These are phyloP conservation scores for Zosterops lateralis DNA, from an alignment of 2,113 vertebrate genomes.

Conservation along the genomic window DNA sequence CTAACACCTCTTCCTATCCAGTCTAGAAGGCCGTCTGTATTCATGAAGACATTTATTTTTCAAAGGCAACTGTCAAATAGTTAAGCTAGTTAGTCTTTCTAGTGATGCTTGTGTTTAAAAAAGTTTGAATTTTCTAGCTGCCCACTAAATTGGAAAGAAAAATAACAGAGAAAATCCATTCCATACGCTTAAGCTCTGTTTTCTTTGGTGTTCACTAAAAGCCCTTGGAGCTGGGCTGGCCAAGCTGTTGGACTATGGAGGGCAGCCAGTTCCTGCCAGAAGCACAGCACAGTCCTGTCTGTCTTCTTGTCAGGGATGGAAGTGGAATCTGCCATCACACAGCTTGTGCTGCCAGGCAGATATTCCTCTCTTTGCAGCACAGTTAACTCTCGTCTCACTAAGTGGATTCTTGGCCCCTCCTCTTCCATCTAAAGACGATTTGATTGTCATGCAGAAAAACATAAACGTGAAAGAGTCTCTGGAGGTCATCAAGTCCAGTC, in stretches of 20 bases:
- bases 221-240: background rate
- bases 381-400: accelerated
- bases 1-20: background rate
- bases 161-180: background rate
- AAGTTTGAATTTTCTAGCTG: background rate
- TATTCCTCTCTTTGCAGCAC: background rate
- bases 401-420: background rate
- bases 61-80: background rate
- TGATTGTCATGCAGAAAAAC: background rate
- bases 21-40: background rate
- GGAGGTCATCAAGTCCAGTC: background rate
- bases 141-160: background rate
- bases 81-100: background rate
- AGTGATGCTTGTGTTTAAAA: background rate
- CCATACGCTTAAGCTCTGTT: background rate
- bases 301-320: background rate
- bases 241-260: background rate
- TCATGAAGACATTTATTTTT: background rate
- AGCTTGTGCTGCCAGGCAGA: background rate
- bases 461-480: background rate
- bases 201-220: background rate
- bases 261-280: accelerated
- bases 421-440: background rate
- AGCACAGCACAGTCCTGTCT: background rate
- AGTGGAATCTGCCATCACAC: background rate